Conservation (phyloP, 2,888 invertebrate genomes). For the Phengaris alcon region DNA sequence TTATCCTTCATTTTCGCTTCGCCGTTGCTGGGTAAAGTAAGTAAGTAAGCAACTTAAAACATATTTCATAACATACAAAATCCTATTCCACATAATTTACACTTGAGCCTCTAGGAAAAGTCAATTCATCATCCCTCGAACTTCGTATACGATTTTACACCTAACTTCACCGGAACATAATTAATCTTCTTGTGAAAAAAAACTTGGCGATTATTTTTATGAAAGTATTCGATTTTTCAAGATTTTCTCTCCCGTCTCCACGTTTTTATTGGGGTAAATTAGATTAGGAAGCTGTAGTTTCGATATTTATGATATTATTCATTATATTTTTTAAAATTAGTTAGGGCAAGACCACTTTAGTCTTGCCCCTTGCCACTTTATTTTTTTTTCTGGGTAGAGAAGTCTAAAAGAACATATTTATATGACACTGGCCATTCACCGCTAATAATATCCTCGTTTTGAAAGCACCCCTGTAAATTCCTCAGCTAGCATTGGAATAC, state of each 20-base stretch:
- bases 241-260: not conserved
- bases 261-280: slow-evolving; percentile 5
- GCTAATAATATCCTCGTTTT: too few species aligned
- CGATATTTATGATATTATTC: not conserved
- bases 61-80: not conserved
- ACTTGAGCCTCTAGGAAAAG: slow-evolving; percentile 2
- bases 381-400: too few species aligned
- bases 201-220: slow-evolving; percentile 11
- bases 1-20: too few species aligned
- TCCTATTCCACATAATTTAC: slow-evolving; percentile 6
- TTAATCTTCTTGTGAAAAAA: slow-evolving; percentile 17
- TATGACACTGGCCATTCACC: too few species aligned
- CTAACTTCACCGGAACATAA: slow-evolving; percentile 27
- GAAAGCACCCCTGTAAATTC: too few species aligned
- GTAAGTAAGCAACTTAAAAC: not conserved
- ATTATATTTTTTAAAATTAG: not conserved
- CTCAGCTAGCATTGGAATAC: too few species aligned
- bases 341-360: not conserved
- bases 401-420: too few species aligned
- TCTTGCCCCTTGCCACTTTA: too few species aligned
- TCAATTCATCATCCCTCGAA: slow-evolving; percentile 2
- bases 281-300: slow-evolving; percentile 1
- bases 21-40: too few species aligned
- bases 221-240: slow-evolving; percentile 7
- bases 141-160: slow-evolving; percentile 24